phyloP scores from a whole-genome alignment of 2,113 vertebrate species.

The Coracopsis vasa region DNA sequence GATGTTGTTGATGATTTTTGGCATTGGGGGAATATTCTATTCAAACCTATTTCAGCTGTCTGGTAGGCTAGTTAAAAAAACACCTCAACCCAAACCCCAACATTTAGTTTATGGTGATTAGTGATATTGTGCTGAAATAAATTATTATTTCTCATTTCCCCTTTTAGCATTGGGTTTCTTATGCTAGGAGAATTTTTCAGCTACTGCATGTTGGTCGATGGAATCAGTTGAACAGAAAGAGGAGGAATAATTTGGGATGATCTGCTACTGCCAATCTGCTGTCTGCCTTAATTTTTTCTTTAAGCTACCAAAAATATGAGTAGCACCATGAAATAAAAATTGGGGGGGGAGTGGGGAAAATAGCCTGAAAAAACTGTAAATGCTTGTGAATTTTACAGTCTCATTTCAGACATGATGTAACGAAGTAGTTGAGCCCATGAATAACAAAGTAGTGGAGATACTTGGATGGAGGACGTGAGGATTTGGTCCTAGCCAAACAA shows the following conservation, averaged over 20 bases:
- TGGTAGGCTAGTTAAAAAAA: neutral
- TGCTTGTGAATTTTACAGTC: neutral
- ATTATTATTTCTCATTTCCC: neutral
- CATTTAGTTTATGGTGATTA: neutral
- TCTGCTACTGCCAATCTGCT: neutral
- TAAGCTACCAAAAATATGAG: neutral
- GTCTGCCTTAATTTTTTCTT: neutral
- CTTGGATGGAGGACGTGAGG: neutral
- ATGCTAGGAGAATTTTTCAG: neutral
- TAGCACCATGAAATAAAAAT: neutral
- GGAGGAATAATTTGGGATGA: neutral
- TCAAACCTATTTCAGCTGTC: neutral
- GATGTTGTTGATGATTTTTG: neutral
- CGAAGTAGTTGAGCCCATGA: neutral
- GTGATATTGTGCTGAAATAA: neutral
- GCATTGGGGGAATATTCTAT: neutral
- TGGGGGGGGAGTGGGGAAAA: accelerated
- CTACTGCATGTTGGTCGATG: neutral
- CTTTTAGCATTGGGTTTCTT: neutral
- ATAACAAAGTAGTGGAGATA: neutral
- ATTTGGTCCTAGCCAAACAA: neutral
- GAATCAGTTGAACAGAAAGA: neutral
- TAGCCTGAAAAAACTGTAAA: neutral
- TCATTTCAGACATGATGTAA: neutral
- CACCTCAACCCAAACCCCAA: neutral